These are phyloP conservation scores for Listronotus oregonensis DNA, from an alignment of 1,140 invertebrate species.

Conservation along the genomic window DNA sequence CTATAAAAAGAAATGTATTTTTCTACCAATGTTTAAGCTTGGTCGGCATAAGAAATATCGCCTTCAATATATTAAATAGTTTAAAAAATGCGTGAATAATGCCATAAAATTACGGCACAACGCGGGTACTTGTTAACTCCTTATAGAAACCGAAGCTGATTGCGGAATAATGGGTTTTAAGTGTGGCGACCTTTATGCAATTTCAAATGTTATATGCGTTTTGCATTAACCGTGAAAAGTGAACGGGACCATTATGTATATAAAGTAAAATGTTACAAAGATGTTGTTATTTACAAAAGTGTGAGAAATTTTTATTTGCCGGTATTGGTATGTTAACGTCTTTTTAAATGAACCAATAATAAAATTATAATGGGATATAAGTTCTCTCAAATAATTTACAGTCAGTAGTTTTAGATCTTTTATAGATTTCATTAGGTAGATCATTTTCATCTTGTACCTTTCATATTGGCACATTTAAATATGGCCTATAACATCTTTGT, in stretches of 20 bases:
- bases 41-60: background rate
- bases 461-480: too few species aligned
- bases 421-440: too few species aligned
- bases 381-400: too few species aligned
- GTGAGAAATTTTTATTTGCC: background rate
- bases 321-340: background rate
- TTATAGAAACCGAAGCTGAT: constrained; percentile 16
- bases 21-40: background rate
- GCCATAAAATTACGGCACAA: constrained; percentile 12
- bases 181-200: constrained; percentile 29
- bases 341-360: too few species aligned
- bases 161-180: constrained; percentile 13
- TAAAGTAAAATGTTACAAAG: constrained; percentile 13
- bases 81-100: constrained; percentile 14
- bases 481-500: too few species aligned
- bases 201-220: constrained; percentile 28
- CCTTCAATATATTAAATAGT: too few species aligned
- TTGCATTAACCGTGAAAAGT: constrained; percentile 27
- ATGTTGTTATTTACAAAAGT: background rate
- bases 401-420: too few species aligned
- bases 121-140: constrained; percentile 20
- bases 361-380: too few species aligned
- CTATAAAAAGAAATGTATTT: background rate
- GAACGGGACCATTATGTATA: constrained; percentile 20
- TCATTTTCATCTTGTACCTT: too few species aligned